These are phyloP conservation scores for Allolobophora icterica DNA, from an alignment of 2,888 invertebrate species.

Conservation along the genomic window DNA sequence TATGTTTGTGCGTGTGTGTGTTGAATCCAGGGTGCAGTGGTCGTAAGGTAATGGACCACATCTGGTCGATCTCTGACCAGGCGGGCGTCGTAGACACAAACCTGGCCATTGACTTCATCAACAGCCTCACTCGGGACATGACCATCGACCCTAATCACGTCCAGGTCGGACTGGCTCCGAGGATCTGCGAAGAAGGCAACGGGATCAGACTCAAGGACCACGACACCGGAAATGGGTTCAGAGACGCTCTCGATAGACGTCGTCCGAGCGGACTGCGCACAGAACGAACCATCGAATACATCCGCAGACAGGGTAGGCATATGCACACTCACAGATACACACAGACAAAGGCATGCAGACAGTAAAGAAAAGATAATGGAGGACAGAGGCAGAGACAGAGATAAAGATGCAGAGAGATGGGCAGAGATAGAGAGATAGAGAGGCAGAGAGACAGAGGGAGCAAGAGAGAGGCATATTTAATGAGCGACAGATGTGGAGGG, in stretches of 20 bases:
- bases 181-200: slow-evolving; percentile 17
- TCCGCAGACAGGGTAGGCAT: neutral
- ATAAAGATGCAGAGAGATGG: too few species aligned
- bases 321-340: neutral
- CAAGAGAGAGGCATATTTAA: too few species aligned
- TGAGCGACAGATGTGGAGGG: too few species aligned
- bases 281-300: neutral
- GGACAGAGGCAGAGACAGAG: too few species aligned
- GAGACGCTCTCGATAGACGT: neutral
- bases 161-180: slow-evolving; percentile 29
- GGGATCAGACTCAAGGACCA: slow-evolving; percentile 24
- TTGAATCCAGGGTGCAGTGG: neutral
- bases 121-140: neutral
- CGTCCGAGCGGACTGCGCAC: neutral
- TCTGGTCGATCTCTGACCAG: slow-evolving; percentile 31
- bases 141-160: neutral
- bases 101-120: neutral
- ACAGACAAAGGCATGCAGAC: too few species aligned
- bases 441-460: too few species aligned
- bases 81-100: slow-evolving; percentile 25
- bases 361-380: neutral
- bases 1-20: neutral
- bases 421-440: too few species aligned
- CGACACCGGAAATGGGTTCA: slow-evolving; percentile 1
- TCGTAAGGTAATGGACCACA: too few species aligned